Conservation (phyloP, 2,113 vertebrate genomes). For the Cyrtonyx montezumae region DNA sequence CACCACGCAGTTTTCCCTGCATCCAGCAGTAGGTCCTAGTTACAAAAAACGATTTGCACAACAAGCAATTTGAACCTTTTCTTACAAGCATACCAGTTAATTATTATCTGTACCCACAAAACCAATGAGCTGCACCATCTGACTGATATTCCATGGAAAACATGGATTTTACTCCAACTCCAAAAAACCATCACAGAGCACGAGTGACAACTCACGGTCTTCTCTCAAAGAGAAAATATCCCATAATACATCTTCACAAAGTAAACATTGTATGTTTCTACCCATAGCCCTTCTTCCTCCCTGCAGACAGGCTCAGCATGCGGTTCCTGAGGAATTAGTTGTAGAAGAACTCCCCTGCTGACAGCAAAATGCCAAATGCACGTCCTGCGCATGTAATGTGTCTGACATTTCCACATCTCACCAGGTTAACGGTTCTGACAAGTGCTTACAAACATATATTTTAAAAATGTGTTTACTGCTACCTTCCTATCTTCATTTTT, state of each 20-base stretch:
- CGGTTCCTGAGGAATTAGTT: constrained; percentile 81
- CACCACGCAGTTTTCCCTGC: background rate
- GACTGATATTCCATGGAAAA: background rate
- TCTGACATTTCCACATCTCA: constrained; percentile 84
- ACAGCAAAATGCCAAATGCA: constrained; percentile 82
- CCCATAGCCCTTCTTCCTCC: constrained; percentile 56
- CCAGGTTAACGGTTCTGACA: constrained; percentile 78
- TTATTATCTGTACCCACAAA: constrained; percentile 5
- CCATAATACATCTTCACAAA: constrained; percentile 34
- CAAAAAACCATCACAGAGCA: constrained; percentile 42
- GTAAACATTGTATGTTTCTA: constrained; percentile 60
- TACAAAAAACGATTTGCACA: constrained; percentile 13
- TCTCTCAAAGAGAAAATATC: constrained; percentile 41
- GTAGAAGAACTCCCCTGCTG: constrained; percentile 78
- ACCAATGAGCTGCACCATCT: background rate
- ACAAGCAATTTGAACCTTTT: background rate
- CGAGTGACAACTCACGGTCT: constrained; percentile 50
- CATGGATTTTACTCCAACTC: constrained; percentile 1
- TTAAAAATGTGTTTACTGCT: constrained; percentile 41
- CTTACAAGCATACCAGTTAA: background rate
- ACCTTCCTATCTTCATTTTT: background rate
- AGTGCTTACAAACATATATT: constrained; percentile 69
- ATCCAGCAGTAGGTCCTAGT: background rate
- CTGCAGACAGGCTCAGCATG: constrained; percentile 78
- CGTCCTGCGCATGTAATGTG: constrained; percentile 78